phyloP scores from a whole-genome alignment of 2,888 invertebrate species.

The Hedychridium roseum region DNA sequence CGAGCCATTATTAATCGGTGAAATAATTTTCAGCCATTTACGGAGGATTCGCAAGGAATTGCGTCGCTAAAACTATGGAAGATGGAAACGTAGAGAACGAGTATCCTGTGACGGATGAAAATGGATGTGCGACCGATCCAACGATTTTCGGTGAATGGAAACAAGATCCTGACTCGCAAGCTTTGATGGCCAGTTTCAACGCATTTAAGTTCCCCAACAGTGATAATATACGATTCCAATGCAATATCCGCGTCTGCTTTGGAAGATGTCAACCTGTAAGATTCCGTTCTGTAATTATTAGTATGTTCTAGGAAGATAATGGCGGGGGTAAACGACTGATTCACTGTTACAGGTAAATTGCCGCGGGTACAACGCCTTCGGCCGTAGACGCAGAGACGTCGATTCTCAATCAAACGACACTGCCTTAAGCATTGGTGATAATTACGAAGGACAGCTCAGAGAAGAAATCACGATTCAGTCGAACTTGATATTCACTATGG shows the following conservation, averaged over 20 bases:
- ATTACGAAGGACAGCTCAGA: slow-evolving; percentile 79
- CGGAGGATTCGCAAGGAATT: slow-evolving; percentile 92
- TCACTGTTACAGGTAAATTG: slow-evolving; percentile 83
- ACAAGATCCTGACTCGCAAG: slow-evolving; percentile 84
- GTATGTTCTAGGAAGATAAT: background rate
- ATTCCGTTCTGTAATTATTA: slow-evolving; percentile 21
- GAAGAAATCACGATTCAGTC: slow-evolving; percentile 94
- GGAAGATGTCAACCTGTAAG: slow-evolving; percentile 93
- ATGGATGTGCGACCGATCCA: slow-evolving; percentile 92
- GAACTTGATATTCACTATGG: slow-evolving; percentile 89
- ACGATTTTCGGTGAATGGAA: slow-evolving; percentile 95
- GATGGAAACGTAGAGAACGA: slow-evolving; percentile 88
- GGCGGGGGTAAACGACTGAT: too few species aligned
- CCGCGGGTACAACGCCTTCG: slow-evolving; percentile 89
- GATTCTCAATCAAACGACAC: slow-evolving; percentile 67
- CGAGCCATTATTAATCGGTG: too few species aligned
- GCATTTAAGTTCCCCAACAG: slow-evolving; percentile 96
- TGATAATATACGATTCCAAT: slow-evolving; percentile 94
- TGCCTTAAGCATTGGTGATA: slow-evolving; percentile 69
- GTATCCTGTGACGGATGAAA: slow-evolving; percentile 91
- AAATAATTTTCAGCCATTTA: slow-evolving; percentile 76
- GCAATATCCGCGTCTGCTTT: slow-evolving; percentile 93
- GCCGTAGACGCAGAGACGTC: slow-evolving; percentile 78
- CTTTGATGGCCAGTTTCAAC: slow-evolving; percentile 87
- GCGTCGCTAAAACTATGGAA: slow-evolving; percentile 92